phyloP scores from a whole-genome alignment of 1,140 invertebrate genomes.

The Caenorhabditis tropicalis region DNA sequence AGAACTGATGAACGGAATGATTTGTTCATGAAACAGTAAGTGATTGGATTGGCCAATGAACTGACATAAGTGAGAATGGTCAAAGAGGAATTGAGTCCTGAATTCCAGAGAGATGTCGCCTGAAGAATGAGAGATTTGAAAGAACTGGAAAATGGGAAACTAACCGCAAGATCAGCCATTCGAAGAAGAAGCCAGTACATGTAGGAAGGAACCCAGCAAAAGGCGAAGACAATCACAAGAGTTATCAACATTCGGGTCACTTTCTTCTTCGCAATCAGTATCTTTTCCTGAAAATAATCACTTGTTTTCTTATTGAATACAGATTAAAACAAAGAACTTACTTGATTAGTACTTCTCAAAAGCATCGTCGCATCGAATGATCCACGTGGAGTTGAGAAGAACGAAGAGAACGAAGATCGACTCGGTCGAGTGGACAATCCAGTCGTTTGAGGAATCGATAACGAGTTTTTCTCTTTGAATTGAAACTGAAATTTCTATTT shows the following conservation, averaged over 20 bases:
- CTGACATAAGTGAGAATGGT: conserved; percentile 78
- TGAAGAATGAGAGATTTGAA: conserved; percentile 76
- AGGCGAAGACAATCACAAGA: conserved; percentile 87
- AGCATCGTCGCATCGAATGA: conserved; percentile 28
- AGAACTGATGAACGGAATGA: conserved; percentile 48
- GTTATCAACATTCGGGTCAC: conserved; percentile 89
- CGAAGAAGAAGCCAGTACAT: conserved; percentile 78
- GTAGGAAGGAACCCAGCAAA: conserved; percentile 89
- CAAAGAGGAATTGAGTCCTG: conserved; percentile 47
- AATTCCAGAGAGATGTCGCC: conserved; percentile 64
- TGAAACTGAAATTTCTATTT: neutral
- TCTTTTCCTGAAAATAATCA: conserved; percentile 52
- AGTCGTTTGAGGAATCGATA: conserved; percentile 33
- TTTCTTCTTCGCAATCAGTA: conserved; percentile 66
- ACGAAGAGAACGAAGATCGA: conserved; percentile 31
- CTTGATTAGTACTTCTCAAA: conserved; percentile 52
- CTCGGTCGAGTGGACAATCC: conserved; percentile 2
- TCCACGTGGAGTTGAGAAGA: conserved; percentile 45
- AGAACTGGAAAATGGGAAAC: neutral
- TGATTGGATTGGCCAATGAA: conserved; percentile 89
- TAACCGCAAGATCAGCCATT: conserved; percentile 76
- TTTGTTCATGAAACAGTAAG: conserved; percentile 85
- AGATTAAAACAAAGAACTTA: neutral
- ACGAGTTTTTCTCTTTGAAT: conserved; percentile 46
- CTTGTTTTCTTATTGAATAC: neutral